Percentiles rank a stretch among this genome's conserved stretches.
phyloP scores from a whole-genome alignment of 2,113 vertebrate species.

The Cepphus grylle region DNA sequence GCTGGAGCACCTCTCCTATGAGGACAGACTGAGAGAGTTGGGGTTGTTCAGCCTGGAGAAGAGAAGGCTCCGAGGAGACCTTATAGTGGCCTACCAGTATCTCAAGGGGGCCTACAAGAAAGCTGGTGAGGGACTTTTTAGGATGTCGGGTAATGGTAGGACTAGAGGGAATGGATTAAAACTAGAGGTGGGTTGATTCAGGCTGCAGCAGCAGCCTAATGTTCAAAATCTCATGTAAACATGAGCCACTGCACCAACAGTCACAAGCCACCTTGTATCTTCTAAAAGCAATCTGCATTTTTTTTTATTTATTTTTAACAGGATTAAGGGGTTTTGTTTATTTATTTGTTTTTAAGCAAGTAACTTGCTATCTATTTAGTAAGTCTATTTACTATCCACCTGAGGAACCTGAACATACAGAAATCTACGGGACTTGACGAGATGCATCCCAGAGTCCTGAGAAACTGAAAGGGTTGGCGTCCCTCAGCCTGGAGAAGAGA shows the following conservation, averaged over 20 bases:
- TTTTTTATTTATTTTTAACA: not conserved
- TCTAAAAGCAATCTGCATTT: not conserved
- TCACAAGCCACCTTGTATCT: rapidly evolving
- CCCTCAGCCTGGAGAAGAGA: not conserved
- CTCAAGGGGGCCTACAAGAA: no score
- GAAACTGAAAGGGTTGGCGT: not conserved
- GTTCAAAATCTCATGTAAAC: not conserved
- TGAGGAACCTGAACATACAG: not conserved
- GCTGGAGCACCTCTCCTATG: no score
- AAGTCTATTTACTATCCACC: not conserved
- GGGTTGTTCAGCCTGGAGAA: no score
- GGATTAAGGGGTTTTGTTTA: not conserved
- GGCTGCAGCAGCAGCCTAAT: not conserved
- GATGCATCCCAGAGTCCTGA: not conserved
- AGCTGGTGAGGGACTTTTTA: no score
- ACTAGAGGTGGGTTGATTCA: no score
- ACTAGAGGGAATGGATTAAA: no score
- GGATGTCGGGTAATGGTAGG: no score
- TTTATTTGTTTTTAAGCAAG: not conserved
- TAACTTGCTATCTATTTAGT: not conserved
- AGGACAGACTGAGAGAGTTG: no score
- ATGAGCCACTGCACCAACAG: not conserved
- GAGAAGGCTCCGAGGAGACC: no score
- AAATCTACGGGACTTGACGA: not conserved
- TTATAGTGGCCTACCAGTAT: no score